Percentiles rank a stretch among this genome's conserved stretches.
Evolutionary conservation across 2,888 invertebrate species (phyloP).

Genomic region (Embidobia sp.): DNA sequence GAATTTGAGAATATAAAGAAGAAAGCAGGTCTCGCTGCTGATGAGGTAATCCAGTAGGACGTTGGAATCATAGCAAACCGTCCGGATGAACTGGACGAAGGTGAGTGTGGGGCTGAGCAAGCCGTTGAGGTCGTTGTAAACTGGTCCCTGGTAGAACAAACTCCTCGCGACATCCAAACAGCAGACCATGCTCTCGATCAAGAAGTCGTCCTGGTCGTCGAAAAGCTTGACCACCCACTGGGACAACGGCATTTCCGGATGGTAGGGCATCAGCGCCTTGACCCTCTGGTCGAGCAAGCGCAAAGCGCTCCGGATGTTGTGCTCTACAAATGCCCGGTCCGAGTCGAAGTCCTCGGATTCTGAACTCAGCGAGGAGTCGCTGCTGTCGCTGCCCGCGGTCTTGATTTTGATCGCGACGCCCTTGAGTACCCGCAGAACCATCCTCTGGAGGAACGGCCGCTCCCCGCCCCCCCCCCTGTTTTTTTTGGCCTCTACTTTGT

Average conservation of each 20-base stretch:
- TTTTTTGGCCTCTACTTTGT: no score
- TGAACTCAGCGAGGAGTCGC: conserved; percentile 92
- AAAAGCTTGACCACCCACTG: conserved; percentile 94
- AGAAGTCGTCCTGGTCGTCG: conserved; percentile 94
- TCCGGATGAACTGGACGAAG: conserved; percentile 92
- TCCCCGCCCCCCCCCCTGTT: conserved; percentile 85
- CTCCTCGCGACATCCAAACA: conserved; percentile 93
- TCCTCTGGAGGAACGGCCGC: conserved; percentile 89
- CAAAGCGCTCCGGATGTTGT: conserved; percentile 91
- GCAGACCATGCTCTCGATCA: conserved; percentile 96
- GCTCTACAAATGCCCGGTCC: conserved; percentile 93
- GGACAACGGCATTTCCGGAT: conserved; percentile 93
- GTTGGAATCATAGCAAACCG: conserved; percentile 91
- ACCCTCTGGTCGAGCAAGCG: conserved; percentile 92
- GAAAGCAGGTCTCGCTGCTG: conserved; percentile 94
- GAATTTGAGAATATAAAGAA: conserved; percentile 92
- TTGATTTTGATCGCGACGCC: conserved; percentile 95
- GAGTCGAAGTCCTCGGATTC: conserved; percentile 93
- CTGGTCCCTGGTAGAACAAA: conserved; percentile 90
- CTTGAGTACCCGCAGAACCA: conserved; percentile 92
- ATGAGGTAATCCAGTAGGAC: conserved; percentile 92
- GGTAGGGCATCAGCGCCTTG: conserved; percentile 90
- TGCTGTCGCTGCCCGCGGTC: conserved; percentile 93
- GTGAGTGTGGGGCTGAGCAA: conserved; percentile 93
- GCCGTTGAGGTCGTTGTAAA: conserved; percentile 89